phyloP scores from a whole-genome alignment of 2,113 vertebrate species.

The human (Homo sapiens) region DNA sequence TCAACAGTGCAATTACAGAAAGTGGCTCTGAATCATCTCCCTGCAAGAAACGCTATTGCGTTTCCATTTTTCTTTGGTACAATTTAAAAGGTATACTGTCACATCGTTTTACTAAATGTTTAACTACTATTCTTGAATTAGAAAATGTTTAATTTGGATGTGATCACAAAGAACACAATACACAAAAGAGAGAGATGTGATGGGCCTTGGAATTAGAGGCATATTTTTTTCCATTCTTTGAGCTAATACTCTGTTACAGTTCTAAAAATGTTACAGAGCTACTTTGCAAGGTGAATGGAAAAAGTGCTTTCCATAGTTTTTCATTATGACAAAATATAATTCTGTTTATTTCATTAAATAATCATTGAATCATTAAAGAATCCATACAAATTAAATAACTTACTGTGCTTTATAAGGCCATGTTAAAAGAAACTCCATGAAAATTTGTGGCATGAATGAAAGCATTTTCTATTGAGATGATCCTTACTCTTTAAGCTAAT shows the following conservation, averaged over 20 bases:
- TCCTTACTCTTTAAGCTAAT: not conserved
- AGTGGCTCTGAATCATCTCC: not conserved
- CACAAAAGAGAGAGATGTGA: not conserved
- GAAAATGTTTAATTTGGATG: not conserved
- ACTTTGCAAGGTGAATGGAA: not conserved
- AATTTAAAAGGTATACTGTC: not conserved
- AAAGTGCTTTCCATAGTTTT: not conserved
- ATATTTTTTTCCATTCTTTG: not conserved
- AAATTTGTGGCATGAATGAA: constrained; percentile 23
- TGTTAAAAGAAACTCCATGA: not conserved
- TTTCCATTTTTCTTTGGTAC: not conserved
- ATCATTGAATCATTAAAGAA: not conserved
- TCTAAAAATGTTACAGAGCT: not conserved
- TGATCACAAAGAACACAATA: not conserved
- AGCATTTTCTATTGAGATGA: not conserved
- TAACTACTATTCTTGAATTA: not conserved
- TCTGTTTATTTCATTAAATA: not conserved
- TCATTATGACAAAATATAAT: constrained; percentile 16
- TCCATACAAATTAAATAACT: constrained; percentile 16
- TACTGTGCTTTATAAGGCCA: not conserved
- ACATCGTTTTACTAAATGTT: not conserved
- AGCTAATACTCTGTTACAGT: not conserved
- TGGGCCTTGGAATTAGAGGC: not conserved
- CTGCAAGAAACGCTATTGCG: not conserved
- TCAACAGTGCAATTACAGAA: not conserved